These are phyloP conservation scores for Aix galericulata DNA, from an alignment of 2,113 vertebrate species.

Conservation along the genomic window DNA sequence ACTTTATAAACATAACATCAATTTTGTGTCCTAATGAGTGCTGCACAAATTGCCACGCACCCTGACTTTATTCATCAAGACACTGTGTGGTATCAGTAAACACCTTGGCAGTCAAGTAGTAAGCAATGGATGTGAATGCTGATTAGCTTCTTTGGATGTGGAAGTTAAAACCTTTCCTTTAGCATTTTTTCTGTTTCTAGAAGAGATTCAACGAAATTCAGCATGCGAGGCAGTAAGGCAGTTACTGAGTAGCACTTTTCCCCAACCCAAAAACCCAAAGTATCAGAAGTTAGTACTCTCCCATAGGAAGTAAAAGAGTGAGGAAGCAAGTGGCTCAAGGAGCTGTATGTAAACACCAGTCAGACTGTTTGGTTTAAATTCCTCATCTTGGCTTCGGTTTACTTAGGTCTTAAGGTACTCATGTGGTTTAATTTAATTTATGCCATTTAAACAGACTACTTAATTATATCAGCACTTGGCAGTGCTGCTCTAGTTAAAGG, in stretches of 20 bases:
- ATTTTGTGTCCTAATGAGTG: not conserved
- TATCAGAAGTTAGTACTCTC: not conserved
- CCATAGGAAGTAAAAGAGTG: not conserved
- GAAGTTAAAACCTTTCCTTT: not conserved
- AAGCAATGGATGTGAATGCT: not conserved
- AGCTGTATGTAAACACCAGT: not conserved
- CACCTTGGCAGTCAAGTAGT: not conserved
- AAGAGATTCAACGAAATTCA: not conserved
- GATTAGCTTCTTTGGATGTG: not conserved
- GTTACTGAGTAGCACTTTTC: not conserved
- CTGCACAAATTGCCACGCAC: not conserved
- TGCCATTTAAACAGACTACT: slow-evolving; percentile 59
- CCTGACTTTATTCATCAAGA: not conserved
- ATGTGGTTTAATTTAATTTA: slow-evolving; percentile 42
- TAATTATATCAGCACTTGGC: slow-evolving; percentile 23
- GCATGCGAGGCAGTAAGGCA: not conserved
- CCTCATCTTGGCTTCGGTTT: slow-evolving; percentile 37
- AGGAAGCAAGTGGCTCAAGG: not conserved
- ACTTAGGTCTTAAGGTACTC: slow-evolving; percentile 25
- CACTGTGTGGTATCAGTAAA: rapidly evolving
- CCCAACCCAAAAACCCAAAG: not conserved
- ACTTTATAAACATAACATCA: not conserved
- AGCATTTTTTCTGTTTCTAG: not conserved
- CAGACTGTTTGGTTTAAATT: not conserved
- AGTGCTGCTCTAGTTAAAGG: not conserved